These are phyloP conservation scores for Ennomos fuscantarius DNA, from an alignment of 2,888 invertebrate species.

Conservation along the genomic window DNA sequence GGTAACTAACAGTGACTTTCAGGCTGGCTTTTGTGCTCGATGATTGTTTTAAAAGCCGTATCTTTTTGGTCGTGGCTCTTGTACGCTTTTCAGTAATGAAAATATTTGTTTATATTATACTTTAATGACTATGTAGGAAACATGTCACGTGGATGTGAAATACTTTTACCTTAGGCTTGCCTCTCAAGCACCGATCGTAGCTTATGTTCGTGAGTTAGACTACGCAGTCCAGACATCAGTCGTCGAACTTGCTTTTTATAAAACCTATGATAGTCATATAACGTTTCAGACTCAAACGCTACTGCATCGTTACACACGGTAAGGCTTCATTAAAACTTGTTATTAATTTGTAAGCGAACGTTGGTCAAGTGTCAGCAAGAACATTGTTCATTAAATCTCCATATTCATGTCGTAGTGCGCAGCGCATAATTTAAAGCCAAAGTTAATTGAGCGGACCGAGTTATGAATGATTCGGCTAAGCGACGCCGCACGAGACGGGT, in stretches of 20 bases:
- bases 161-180: too few relatives aligned
- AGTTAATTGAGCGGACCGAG: conserved; percentile 70
- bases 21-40: conserved; percentile 37
- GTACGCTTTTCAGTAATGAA: conserved; percentile 6
- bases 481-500: conserved; percentile 57
- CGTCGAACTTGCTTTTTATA: too few relatives aligned
- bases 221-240: too few relatives aligned
- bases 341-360: conserved; percentile 23
- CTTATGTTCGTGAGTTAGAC: too few relatives aligned
- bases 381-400: conserved; percentile 36
- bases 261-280: not conserved
- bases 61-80: conserved; percentile 5
- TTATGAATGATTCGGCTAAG: conserved; percentile 70
- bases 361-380: conserved; percentile 28
- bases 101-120: conserved; percentile 1
- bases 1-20: conserved; percentile 76
- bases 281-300: not conserved
- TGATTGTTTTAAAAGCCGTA: conserved; percentile 38
- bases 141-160: too few relatives aligned
- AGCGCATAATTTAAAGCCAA: conserved; percentile 58
- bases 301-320: conserved; percentile 7
- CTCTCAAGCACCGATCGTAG: too few relatives aligned
- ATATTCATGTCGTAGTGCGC: conserved; percentile 32
- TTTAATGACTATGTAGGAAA: too few relatives aligned
- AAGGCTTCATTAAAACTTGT: conserved; percentile 21